A percentile compares a stretch with the other conserved stretches of the same genome.
Conservation (phyloP, 1,140 invertebrate species). For the Bombus sibiricus region DNA sequence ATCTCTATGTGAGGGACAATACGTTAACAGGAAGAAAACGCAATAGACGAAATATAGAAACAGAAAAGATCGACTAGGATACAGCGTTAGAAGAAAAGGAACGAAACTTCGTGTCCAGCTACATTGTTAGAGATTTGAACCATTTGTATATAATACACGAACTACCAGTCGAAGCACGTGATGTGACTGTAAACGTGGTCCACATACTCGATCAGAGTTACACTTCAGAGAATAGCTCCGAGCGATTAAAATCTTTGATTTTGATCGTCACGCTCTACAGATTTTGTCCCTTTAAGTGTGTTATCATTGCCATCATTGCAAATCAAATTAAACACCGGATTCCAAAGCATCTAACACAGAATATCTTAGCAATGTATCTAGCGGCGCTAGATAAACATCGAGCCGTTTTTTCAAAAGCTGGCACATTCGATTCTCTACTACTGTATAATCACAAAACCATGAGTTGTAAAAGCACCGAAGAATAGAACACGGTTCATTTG, state of each 20-base stretch:
- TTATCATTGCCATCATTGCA: neutral
- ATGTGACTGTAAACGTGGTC: neutral
- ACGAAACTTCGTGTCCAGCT: neutral
- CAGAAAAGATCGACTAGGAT: neutral
- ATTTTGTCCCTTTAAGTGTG: neutral
- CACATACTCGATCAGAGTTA: neutral
- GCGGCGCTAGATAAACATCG: neutral
- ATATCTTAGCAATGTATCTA: too few species aligned
- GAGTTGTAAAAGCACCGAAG: neutral
- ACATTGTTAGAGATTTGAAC: neutral
- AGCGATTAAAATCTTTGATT: conserved; percentile 21
- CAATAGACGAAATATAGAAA: neutral
- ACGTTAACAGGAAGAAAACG: neutral
- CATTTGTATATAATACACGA: conserved; percentile 3
- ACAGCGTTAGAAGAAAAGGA: neutral
- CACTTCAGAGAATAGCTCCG: neutral
- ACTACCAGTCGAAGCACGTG: neutral
- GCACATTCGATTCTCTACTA: neutral
- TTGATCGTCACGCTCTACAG: neutral
- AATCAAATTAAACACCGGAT: neutral
- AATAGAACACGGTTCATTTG: neutral
- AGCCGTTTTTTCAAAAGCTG: neutral
- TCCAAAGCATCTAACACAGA: neutral
- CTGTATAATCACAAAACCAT: neutral
- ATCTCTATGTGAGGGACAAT: neutral